These are phyloP conservation scores for Lepidonotus clava DNA, from an alignment of 2,888 invertebrate species.

Conservation along the genomic window DNA sequence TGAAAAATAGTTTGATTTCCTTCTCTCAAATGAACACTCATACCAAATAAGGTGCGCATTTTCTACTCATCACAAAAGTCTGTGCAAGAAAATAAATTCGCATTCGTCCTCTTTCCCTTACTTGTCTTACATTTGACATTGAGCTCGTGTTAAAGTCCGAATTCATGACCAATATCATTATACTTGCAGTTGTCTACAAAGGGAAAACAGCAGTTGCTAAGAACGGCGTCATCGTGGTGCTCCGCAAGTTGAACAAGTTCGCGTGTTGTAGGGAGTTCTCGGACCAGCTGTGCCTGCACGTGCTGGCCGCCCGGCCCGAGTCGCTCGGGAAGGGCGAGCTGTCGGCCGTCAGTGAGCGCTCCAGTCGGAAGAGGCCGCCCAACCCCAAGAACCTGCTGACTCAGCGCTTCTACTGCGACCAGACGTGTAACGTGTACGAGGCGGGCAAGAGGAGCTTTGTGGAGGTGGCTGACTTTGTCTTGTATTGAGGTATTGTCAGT, in stretches of 20 bases:
- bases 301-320: constrained; percentile 14
- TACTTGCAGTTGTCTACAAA: constrained; percentile 1
- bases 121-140: too few species aligned
- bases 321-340: constrained; percentile 16
- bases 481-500: too few species aligned
- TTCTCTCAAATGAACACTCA: too few species aligned
- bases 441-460: constrained; percentile 41
- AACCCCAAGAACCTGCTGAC: background rate
- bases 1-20: too few species aligned
- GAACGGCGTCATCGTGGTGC: constrained; percentile 6
- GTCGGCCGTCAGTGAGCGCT: background rate
- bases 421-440: constrained; percentile 35
- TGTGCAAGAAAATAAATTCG: too few species aligned
- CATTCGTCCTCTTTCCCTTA: too few species aligned
- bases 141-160: too few species aligned
- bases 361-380: background rate
- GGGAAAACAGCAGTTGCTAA: background rate
- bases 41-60: too few species aligned
- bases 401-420: constrained; percentile 47
- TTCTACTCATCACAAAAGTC: too few species aligned
- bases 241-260: constrained; percentile 45
- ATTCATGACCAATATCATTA: too few species aligned
- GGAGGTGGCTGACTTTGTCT: constrained; percentile 15
- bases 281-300: constrained; percentile 45
- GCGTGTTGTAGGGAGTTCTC: constrained; percentile 35